phyloP scores from a whole-genome alignment of 1,140 invertebrate genomes.

The Drosophila mayri region DNA sequence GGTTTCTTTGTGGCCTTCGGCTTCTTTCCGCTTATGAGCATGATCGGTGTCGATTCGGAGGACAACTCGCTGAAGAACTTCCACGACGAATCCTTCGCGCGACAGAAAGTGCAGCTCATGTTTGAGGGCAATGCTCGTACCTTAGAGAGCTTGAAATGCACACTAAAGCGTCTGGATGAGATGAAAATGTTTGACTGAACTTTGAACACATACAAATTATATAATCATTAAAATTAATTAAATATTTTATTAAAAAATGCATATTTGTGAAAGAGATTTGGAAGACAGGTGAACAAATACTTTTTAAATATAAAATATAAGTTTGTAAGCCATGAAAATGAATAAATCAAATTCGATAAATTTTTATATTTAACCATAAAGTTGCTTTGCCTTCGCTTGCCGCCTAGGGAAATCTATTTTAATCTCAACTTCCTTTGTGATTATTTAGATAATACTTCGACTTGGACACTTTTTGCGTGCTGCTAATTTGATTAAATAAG shows the following conservation, averaged over 20 bases:
- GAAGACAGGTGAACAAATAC: background rate
- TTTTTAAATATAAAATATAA: background rate
- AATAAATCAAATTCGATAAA: background rate
- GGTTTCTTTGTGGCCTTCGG: conserved; percentile 79
- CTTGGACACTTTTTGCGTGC: background rate
- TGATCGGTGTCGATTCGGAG: conserved; percentile 75
- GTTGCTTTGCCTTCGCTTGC: background rate
- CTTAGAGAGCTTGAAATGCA: conserved; percentile 69
- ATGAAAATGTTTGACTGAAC: conserved; percentile 70
- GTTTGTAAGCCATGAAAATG: background rate
- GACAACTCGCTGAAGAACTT: conserved; percentile 79
- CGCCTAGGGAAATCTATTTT: background rate
- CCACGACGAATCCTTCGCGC: conserved; percentile 71
- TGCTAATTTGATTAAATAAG: background rate
- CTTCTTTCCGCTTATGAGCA: conserved; percentile 80
- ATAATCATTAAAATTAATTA: background rate
- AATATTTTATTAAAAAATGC: background rate
- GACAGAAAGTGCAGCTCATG: conserved; percentile 77
- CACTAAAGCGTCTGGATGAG: conserved; percentile 72
- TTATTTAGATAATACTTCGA: background rate
- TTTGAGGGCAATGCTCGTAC: conserved; percentile 73
- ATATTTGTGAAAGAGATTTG: background rate
- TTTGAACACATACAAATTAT: background rate
- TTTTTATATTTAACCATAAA: too few species aligned
- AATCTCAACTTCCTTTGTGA: background rate